These are phyloP conservation scores for Mirounga angustirostris DNA, from an alignment of 2,113 vertebrate species.

Conservation along the genomic window DNA sequence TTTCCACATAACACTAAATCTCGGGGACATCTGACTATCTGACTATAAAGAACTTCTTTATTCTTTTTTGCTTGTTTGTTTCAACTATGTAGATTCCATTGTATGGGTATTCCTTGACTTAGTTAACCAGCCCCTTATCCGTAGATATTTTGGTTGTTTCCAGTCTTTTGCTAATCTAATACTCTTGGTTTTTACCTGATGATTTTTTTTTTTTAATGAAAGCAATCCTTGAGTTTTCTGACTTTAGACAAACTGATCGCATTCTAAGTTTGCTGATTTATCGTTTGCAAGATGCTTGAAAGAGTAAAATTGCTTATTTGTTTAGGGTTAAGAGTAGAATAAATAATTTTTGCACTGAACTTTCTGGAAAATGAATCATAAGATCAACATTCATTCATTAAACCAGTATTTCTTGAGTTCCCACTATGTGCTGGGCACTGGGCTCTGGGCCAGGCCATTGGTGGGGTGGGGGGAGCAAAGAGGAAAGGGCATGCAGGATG, in stretches of 20 bases:
- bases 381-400: background rate
- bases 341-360: slow-evolving; percentile 12
- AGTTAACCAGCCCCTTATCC: background rate
- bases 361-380: background rate
- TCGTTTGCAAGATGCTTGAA: slow-evolving; percentile 15
- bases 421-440: background rate
- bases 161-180: background rate
- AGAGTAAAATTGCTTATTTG: slow-evolving; percentile 51
- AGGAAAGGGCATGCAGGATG: background rate
- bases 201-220: slow-evolving; percentile 16
- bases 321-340: slow-evolving; percentile 47
- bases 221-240: slow-evolving; percentile 60
- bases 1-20: background rate
- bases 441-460: background rate
- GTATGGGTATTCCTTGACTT: background rate
- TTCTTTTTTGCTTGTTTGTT: background rate
- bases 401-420: slow-evolving; percentile 40
- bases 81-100: background rate
- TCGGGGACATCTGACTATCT: background rate
- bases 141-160: background rate
- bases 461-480: background rate
- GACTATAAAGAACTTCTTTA: background rate
- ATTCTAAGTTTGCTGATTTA: slow-evolving; percentile 10
- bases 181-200: background rate
- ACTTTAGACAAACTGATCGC: background rate